Evolutionary conservation across 2,888 invertebrate species (phyloP), one percentile per base, ranked within the genome.

Genomic region (Drosophila borealis): DNA sequence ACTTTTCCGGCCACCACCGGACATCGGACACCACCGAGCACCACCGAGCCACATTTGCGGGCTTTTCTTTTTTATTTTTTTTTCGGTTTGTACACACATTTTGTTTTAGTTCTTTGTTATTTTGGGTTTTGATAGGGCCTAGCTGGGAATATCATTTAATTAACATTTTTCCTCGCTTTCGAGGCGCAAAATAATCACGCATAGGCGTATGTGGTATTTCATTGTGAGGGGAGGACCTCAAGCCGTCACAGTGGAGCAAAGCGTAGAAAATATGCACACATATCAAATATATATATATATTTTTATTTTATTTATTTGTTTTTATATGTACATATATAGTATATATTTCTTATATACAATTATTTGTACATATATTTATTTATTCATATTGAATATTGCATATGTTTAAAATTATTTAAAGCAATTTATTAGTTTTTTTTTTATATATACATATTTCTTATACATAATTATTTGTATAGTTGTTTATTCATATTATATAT

Each of bases 121-220:
- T 60, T 53, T 21, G 45, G 25, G 21, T 6, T 34, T 19, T 53
- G 51, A 41, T 53, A 19, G 44, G 37, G 48, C 34, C 71, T 62
- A 57, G 73, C 87, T 87, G 89, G 80, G 82, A 89, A 85, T 80
- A 89, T 77, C 84, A 85, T 85, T 85, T 89, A 89, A 85, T 85
- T 89, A 89, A 74, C 89, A 85, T 80, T 80, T 80, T 79, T 79
- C 61, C 66, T 62, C 79, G 80, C 82, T 69, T 84, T 70, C 59
- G 74, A 83, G 89, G 88, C 85, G 81, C 89, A 89, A 84, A 84
- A 89, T 83, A 89, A 84, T 84, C 89, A 84, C 89, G 83, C 83
- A 84, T 69, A 87, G 78, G 84, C 84, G 81, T 74, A 62, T 72
- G 62, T 68, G 49, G 42, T 49, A 37, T 34, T 39, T 46, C 41